Percentiles rank a stretch among this genome's conserved stretches.
Conservation (phyloP, 2,888 invertebrate genomes). For the Philereme vetulata region DNA sequence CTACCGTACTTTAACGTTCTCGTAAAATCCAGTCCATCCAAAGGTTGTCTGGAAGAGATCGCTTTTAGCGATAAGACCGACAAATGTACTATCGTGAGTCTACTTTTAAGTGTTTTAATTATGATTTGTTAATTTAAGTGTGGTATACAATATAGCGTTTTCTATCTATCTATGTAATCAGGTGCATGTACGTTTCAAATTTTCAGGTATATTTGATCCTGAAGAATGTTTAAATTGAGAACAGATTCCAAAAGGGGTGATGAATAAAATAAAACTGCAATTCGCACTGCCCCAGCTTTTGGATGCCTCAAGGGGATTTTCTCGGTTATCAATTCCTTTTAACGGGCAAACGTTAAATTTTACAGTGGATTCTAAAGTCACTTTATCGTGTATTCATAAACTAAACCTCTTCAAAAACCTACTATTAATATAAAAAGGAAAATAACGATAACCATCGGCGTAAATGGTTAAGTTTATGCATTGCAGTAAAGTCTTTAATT, state of each 20-base stretch:
- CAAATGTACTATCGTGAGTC: no score
- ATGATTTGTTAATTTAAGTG: no score
- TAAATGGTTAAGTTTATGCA: slow-evolving; percentile 17
- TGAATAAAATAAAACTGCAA: slow-evolving; percentile 9
- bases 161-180: no score
- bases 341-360: slow-evolving; percentile 7
- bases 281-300: slow-evolving; percentile 8
- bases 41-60: no score
- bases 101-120: no score
- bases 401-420: slow-evolving; percentile 5
- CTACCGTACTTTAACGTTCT: no score
- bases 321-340: slow-evolving; percentile 12
- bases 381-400: slow-evolving; percentile 5
- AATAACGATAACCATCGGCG: slow-evolving; percentile 1
- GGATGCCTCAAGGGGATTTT: slow-evolving; percentile 8
- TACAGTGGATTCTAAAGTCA: slow-evolving; percentile 11
- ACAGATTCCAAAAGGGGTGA: neutral
- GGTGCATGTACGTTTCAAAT: no score
- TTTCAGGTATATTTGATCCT: no score
- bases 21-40: no score
- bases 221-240: no score
- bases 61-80: no score
- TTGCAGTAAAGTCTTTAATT: slow-evolving; percentile 14
- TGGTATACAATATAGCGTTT: no score
- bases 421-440: slow-evolving; percentile 1